Evolutionary conservation across 2,888 invertebrate genomes (phyloP).

Genomic region (Cryptocephalus moraei): DNA sequence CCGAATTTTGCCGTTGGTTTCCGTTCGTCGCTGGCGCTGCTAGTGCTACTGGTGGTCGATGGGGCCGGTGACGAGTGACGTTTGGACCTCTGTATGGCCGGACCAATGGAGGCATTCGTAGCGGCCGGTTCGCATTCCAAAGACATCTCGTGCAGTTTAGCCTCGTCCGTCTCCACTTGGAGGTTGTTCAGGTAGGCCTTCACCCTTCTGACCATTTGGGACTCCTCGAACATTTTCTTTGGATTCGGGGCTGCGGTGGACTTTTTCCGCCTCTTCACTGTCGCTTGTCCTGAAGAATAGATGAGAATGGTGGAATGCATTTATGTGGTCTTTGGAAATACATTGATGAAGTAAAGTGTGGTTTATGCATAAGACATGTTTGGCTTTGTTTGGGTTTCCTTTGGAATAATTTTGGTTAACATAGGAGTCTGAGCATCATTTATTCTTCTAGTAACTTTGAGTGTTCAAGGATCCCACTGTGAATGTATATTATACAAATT

Average conservation of each 20-base stretch:
- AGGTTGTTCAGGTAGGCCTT: slow-evolving; percentile 91
- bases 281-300: slow-evolving; percentile 56
- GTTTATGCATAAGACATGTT: no score
- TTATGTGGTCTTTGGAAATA: no score
- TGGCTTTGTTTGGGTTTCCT: no score
- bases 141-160: slow-evolving; percentile 78
- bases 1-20: slow-evolving; percentile 59
- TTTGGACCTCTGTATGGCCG: slow-evolving; percentile 42
- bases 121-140: slow-evolving; percentile 73
- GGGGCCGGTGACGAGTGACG: slow-evolving; percentile 90
- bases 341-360: no score
- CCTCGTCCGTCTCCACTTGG: slow-evolving; percentile 87
- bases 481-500: no score
- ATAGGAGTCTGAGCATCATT: no score
- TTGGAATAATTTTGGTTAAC: no score
- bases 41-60: slow-evolving; percentile 84
- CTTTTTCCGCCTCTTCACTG: slow-evolving; percentile 82
- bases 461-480: no score
- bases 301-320: no score
- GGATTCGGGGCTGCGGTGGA: slow-evolving; percentile 86
- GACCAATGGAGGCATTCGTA: slow-evolving; percentile 23
- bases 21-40: slow-evolving; percentile 70
- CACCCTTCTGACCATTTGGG: slow-evolving; percentile 95
- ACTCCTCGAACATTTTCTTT: slow-evolving; percentile 98
- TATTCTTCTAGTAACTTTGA: no score